A percentile compares a stretch with the other conserved stretches of the same genome.
phyloP scores from a whole-genome alignment of 1,140 invertebrate species.

The Mactra quadrangularis region DNA sequence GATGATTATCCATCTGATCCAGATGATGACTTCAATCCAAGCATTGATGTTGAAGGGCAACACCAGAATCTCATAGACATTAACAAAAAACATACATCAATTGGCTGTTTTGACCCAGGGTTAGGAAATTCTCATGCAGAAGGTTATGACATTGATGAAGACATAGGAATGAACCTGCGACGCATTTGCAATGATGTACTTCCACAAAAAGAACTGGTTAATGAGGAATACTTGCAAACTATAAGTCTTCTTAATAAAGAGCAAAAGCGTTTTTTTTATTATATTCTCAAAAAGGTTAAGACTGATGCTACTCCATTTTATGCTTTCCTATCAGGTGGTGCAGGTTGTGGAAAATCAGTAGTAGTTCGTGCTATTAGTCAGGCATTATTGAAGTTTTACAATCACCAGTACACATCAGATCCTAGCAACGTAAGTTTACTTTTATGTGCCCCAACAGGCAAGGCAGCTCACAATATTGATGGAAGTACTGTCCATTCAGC shows the following conservation, averaged over 20 bases:
- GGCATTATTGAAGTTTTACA: conserved; percentile 46
- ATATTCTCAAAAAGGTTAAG: conserved; percentile 28
- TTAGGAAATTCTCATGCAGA: too few species aligned
- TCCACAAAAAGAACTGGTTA: conserved; percentile 31
- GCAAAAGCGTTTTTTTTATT: conserved; percentile 35
- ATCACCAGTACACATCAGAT: conserved; percentile 25
- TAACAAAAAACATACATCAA: background rate
- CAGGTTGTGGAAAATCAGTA: conserved; percentile 23
- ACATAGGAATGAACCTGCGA: conserved; percentile 25
- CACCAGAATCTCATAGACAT: conserved; percentile 50
- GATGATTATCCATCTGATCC: background rate
- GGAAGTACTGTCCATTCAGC: conserved; percentile 61
- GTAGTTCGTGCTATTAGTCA: background rate
- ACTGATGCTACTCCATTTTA: conserved; percentile 8
- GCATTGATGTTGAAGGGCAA: conserved; percentile 27
- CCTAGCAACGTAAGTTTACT: conserved; percentile 47
- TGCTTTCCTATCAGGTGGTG: conserved; percentile 23
- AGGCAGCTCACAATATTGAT: conserved; percentile 64
- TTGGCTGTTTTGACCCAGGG: conserved; percentile 60
- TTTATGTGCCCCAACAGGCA: conserved; percentile 62
- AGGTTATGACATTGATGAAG: conserved; percentile 59
- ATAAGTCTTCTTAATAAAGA: conserved; percentile 56
- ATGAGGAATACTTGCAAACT: conserved; percentile 29
- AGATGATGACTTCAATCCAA: background rate
- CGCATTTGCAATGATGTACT: background rate